Percentiles rank a stretch among this genome's conserved stretches.
Evolutionary conservation across 2,888 invertebrate genomes (phyloP).

Genomic region (Lithophane socia): DNA sequence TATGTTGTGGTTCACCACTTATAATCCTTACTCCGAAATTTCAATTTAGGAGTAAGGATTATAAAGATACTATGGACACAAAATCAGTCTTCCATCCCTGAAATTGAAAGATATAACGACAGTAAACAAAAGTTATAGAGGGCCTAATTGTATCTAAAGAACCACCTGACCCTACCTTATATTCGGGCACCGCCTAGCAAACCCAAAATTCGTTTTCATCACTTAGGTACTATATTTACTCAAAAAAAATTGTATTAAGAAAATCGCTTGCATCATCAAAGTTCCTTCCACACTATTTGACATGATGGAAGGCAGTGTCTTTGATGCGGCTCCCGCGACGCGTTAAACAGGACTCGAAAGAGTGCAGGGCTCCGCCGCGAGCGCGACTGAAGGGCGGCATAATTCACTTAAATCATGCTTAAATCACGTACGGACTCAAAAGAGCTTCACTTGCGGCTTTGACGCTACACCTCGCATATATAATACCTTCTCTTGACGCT

Average conservation of each 20-base stretch:
- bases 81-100: not conserved
- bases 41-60: not conserved
- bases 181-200: not conserved
- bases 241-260: constrained; percentile 5
- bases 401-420: constrained; percentile 87
- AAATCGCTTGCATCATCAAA: constrained; percentile 57
- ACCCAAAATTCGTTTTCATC: not conserved
- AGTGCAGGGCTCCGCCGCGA: constrained; percentile 70
- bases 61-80: no score
- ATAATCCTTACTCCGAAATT: no score
- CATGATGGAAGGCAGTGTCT: constrained; percentile 76
- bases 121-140: not conserved
- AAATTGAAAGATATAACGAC: not conserved
- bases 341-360: constrained; percentile 83
- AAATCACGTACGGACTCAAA: constrained; percentile 79
- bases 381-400: constrained; percentile 77
- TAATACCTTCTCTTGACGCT: constrained; percentile 68
- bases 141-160: not conserved
- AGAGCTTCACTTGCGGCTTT: constrained; percentile 73
- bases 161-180: not conserved
- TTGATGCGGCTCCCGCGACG: constrained; percentile 84
- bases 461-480: constrained; percentile 64
- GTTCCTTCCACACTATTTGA: constrained; percentile 74
- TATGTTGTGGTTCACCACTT: not conserved
- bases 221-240: not conserved